Evolutionary conservation across 2,888 invertebrate species (phyloP), one percentile per base, ranked within the genome.

Genomic region (Ichneumoninae sp.): DNA sequence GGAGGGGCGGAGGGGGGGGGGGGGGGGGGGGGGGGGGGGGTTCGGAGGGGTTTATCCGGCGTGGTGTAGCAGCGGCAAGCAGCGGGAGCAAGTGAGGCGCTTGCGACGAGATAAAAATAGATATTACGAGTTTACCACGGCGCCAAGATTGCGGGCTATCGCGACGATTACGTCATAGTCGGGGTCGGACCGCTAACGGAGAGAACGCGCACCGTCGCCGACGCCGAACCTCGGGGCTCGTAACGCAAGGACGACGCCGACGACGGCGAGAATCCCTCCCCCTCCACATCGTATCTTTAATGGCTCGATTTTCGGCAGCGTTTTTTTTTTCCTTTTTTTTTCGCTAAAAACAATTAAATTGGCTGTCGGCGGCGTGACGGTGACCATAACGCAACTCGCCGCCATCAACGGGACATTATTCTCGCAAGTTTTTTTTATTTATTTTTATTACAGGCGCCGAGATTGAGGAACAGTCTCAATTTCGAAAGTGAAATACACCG

Each of bases 91-190:
- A 79, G 87, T 74, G 85, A 86, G 87, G 81, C 90, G 90, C 90
- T 91, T 90, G 91, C 89, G 76, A 91, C 89, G 89, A 91, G 93
- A 94, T 95, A 95, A 95, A 95, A 95, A 95, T 95, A 95, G 94
- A 94, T 93, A 94, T 94, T 95, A 94, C 94, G 94, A 94, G 94
- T 94, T 94, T 93, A 94, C 93, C 92, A 91, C 94, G 95, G 95
- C 95, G 95, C 95, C 95, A 94, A 95, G 94, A 95, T 95, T 94
- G 94, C 94, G 94, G 94, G 93, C 94, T 94, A 94, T 94, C 94
- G 94, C 93, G 93, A 93, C 93, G 93, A 94, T 94, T 94, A 94
- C 94, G 94, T 94, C 95, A 94, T 93, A 90, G 91, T 90, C 91
- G 90, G 93, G 90, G 93, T 91, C 93, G 93, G 93, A 93, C 94